Conservation (phyloP, 2,113 vertebrate species). For the Myrmecobius fasciatus region DNA sequence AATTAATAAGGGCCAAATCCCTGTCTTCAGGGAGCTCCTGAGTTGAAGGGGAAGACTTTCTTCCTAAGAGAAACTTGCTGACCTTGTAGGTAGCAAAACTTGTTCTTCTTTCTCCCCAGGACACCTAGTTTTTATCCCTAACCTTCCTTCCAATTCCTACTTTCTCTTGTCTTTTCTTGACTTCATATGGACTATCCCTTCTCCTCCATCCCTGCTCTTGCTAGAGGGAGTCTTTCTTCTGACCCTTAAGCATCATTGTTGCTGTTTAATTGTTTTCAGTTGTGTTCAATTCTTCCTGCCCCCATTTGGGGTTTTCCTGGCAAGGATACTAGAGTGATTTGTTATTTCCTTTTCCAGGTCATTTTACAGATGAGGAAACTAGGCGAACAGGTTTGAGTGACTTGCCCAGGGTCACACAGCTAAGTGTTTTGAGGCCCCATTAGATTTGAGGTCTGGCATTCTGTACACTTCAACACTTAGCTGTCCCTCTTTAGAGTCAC, state of each 20-base stretch:
- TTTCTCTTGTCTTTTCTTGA: background rate
- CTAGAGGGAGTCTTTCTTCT: background rate
- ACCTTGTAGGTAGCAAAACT: background rate
- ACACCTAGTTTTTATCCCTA: background rate
- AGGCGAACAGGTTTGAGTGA: background rate
- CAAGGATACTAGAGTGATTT: background rate
- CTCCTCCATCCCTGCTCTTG: background rate
- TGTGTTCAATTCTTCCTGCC: background rate
- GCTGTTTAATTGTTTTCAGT: background rate
- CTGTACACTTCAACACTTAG: background rate
- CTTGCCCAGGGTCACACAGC: background rate
- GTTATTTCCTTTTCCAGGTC: background rate
- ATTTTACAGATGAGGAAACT: background rate
- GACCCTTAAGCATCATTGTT: background rate
- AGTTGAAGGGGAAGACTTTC: background rate
- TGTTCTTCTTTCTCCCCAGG: background rate
- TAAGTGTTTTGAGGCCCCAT: background rate
- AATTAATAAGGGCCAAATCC: background rate
- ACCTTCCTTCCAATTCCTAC: background rate
- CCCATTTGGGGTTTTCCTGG: background rate
- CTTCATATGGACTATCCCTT: background rate
- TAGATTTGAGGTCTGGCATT: background rate
- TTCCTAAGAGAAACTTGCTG: background rate
- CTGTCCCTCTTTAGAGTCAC: background rate
- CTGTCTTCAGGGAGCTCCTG: background rate